phyloP scores from a whole-genome alignment of 2,888 invertebrate genomes.

The Drosophila algonquin region DNA sequence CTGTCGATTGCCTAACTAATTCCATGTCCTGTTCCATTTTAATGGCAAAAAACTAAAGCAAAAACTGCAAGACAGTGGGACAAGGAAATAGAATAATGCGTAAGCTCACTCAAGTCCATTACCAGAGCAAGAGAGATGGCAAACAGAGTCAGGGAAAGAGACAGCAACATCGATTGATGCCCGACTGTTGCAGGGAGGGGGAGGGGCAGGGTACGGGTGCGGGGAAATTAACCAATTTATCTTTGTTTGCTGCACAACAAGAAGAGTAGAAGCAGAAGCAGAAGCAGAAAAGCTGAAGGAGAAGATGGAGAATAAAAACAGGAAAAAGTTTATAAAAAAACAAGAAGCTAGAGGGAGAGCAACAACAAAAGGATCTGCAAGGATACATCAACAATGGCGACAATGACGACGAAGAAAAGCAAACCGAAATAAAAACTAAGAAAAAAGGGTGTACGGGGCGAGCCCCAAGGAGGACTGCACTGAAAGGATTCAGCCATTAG shows the following conservation, averaged over 20 bases:
- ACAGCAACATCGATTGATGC: slow-evolving; percentile 83
- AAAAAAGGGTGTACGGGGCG: slow-evolving; percentile 38
- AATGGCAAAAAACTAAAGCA: slow-evolving; percentile 5
- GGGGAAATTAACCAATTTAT: slow-evolving; percentile 84
- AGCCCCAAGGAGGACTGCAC: slow-evolving; percentile 49
- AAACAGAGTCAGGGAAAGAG: slow-evolving; percentile 10
- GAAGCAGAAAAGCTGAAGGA: slow-evolving; percentile 32
- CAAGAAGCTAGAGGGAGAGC: slow-evolving; percentile 19
- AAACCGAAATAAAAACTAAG: slow-evolving; percentile 7
- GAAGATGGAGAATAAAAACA: slow-evolving; percentile 38
- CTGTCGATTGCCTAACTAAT: slow-evolving; percentile 48
- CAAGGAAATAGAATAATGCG: slow-evolving; percentile 61
- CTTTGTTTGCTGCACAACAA: slow-evolving; percentile 81
- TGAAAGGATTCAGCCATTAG: slow-evolving; percentile 76
- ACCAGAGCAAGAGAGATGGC: slow-evolving; percentile 69
- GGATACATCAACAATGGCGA: slow-evolving; percentile 66
- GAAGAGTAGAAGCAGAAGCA: slow-evolving; percentile 25
- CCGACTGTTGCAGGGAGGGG: slow-evolving; percentile 47
- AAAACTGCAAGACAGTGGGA: slow-evolving; percentile 36
- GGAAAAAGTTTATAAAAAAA: slow-evolving; percentile 69
- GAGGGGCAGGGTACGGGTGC: slow-evolving; percentile 67
- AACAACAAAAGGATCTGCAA: slow-evolving; percentile 60
- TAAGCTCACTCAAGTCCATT: slow-evolving; percentile 83
- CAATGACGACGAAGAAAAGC: slow-evolving; percentile 61
- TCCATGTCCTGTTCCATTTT: slow-evolving; percentile 53